Conservation (phyloP, 1,140 invertebrate genomes). For the Asobara japonica region DNA sequence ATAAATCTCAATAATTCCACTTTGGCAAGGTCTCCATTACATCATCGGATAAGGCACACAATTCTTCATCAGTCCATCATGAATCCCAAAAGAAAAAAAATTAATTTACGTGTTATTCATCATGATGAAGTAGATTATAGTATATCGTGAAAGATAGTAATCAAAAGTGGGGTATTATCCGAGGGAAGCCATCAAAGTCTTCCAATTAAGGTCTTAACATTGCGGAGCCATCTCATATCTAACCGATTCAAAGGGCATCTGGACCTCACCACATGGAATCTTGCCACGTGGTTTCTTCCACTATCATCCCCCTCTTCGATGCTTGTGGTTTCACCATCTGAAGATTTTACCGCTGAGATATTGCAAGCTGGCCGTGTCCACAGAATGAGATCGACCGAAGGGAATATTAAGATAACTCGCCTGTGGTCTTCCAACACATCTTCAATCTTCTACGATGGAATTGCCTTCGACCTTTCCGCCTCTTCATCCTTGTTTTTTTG, state of each 20-base stretch:
- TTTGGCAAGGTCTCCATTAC: too few species aligned
- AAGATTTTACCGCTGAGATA: background rate
- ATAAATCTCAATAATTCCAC: too few species aligned
- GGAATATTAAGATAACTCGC: conserved; percentile 13
- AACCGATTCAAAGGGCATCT: conserved; percentile 4
- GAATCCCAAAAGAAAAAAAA: background rate
- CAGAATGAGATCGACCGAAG: background rate
- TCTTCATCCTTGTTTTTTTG: background rate
- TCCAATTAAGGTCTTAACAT: conserved; percentile 13
- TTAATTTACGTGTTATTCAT: background rate
- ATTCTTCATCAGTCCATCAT: too few species aligned
- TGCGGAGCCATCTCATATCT: background rate
- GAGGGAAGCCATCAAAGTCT: conserved; percentile 23
- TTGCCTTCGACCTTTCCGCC: background rate
- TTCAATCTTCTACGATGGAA: conserved; percentile 3
- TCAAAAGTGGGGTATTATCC: conserved; percentile 9
- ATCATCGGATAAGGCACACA: too few species aligned
- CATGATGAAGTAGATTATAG: background rate
- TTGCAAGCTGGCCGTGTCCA: background rate
- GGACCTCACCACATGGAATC: background rate
- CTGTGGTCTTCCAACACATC: conserved; percentile 11
- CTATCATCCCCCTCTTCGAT: background rate
- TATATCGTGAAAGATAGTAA: conserved; percentile 4
- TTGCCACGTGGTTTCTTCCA: background rate
- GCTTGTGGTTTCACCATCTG: background rate